Conservation (phyloP, 2,797 vertebrate species). For the Furcifer pardalis region DNA sequence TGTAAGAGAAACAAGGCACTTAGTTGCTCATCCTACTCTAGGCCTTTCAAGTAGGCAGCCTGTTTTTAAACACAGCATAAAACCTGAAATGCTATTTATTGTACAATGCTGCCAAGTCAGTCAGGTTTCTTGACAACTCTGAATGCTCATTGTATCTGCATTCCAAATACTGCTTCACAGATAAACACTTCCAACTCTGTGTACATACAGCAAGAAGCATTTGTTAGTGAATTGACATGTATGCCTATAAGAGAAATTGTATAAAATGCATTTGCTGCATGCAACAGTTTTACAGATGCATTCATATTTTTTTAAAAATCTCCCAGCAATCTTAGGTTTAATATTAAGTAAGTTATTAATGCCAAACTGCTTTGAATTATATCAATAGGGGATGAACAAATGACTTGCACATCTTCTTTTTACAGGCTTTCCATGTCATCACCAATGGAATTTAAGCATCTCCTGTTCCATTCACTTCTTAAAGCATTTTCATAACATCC, state of each 20-base stretch:
- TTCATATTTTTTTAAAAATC: not conserved
- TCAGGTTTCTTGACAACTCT: not conserved
- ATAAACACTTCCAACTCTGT: not conserved
- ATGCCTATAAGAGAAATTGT: not conserved
- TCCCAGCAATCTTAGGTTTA: too few species aligned
- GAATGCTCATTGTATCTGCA: not conserved
- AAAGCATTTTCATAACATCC: not conserved
- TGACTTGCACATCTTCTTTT: not conserved
- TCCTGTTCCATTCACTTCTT: not conserved
- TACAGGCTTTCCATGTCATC: not conserved
- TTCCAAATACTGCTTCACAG: not conserved
- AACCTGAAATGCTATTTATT: not conserved
- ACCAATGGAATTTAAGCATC: not conserved
- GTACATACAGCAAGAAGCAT: not conserved
- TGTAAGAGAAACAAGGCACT: not conserved
- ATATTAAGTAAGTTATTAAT: not conserved
- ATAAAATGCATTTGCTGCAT: not conserved
- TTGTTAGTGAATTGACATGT: not conserved
- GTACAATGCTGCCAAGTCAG: not conserved
- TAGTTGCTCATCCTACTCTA: not conserved
- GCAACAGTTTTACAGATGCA: not conserved
- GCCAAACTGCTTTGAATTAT: not conserved
- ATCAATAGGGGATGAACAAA: not conserved
- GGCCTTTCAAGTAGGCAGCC: not conserved
- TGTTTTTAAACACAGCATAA: slow-evolving; percentile 5